phyloP scores from a whole-genome alignment of 2,888 invertebrate species.

The Gastrophysa polygoni region DNA sequence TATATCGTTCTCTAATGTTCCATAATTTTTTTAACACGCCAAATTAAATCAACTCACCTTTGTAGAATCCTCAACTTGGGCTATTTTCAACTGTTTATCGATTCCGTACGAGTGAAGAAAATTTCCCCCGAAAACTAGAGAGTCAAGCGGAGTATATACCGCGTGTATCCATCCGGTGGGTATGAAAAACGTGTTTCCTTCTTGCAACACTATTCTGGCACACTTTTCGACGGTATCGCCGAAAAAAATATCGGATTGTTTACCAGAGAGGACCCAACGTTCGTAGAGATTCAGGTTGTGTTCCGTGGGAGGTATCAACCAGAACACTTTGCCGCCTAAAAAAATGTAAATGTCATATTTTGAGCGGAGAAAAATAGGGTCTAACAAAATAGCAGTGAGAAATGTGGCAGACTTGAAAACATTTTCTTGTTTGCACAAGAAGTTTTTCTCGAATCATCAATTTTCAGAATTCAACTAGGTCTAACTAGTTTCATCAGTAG shows the following conservation, averaged over 20 bases:
- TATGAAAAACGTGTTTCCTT: constrained; percentile 96
- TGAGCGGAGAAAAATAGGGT: too few relatives aligned
- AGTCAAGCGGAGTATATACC: constrained; percentile 95
- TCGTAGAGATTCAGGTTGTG: constrained; percentile 91
- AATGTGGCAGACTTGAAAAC: too few relatives aligned
- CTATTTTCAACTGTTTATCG: constrained; percentile 94
- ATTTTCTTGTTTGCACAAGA: too few relatives aligned
- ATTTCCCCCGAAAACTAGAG: constrained; percentile 97
- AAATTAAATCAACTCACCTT: constrained; percentile 64
- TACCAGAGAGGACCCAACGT: constrained; percentile 95
- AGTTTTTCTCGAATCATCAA: too few relatives aligned
- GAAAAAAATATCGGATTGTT: constrained; percentile 94
- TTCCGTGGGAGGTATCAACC: constrained; percentile 96
- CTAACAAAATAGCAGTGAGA: too few relatives aligned
- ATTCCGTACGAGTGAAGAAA: constrained; percentile 96
- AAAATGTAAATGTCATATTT: constrained; percentile 45
- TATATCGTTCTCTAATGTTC: too few relatives aligned
- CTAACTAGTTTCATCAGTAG: too few relatives aligned
- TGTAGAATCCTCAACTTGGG: constrained; percentile 92
- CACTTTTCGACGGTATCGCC: constrained; percentile 96
- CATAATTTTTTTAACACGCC: too few relatives aligned
- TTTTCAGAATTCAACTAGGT: too few relatives aligned
- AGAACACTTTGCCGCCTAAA: constrained; percentile 94
- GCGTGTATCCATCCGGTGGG: constrained; percentile 99
- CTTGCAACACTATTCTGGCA: constrained; percentile 78